phyloP scores from a whole-genome alignment of 2,797 vertebrate species.

The Melanotaenia parkinsoni region DNA sequence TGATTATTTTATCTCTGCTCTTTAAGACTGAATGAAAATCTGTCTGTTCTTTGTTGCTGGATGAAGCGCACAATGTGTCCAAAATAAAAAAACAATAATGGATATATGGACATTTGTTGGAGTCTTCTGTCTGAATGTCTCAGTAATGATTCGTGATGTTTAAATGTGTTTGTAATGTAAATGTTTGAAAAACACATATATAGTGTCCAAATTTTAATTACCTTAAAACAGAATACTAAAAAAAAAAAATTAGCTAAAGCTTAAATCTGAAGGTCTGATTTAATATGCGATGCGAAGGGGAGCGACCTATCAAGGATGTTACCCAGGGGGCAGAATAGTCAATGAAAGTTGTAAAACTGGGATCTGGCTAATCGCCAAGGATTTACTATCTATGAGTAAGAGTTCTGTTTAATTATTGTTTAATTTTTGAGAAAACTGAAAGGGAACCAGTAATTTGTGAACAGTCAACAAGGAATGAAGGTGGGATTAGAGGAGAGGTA shows the following conservation, averaged over 20 bases:
- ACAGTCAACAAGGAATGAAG: too few relatives aligned
- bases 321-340: too few relatives aligned
- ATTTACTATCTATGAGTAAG: too few relatives aligned
- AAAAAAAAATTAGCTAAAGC: not conserved
- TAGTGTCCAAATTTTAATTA: not conserved
- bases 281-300: not conserved
- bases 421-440: too few relatives aligned
- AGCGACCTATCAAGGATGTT: too few relatives aligned
- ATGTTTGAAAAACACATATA: not conserved
- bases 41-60: constrained; percentile 51
- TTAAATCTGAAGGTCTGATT: not conserved
- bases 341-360: too few relatives aligned
- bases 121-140: constrained; percentile 65
- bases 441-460: too few relatives aligned
- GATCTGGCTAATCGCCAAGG: too few relatives aligned
- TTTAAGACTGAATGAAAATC: constrained; percentile 33
- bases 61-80: constrained; percentile 57
- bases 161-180: not conserved
- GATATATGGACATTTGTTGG: constrained; percentile 67
- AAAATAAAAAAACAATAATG: constrained; percentile 75
- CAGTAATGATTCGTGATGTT: constrained; percentile 3
- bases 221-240: not conserved
- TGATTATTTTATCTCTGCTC: constrained; percentile 39
- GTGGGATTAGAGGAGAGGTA: too few relatives aligned
- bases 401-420: too few relatives aligned